Percentiles rank a stretch among this genome's conserved stretches.
phyloP scores from a whole-genome alignment of 2,797 vertebrate genomes.

The Myiotriccus ornatus region DNA sequence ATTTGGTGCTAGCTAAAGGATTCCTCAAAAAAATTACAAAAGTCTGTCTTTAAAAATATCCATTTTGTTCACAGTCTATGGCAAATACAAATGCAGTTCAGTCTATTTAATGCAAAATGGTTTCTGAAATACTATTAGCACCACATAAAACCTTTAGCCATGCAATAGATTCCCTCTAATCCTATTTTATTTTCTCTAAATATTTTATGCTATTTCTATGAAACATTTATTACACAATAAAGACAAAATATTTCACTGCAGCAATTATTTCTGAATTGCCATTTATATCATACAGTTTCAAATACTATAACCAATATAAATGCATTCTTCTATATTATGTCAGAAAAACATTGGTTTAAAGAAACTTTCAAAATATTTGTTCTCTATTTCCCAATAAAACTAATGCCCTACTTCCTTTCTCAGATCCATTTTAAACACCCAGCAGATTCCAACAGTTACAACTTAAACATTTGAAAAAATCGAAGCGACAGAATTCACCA shows the following conservation, averaged over 20 bases:
- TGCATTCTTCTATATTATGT: background rate
- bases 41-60: background rate
- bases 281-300: background rate
- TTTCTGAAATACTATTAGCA: constrained; percentile 1
- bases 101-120: background rate
- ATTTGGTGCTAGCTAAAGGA: background rate
- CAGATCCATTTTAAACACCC: background rate
- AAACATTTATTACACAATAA: background rate
- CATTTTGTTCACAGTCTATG: background rate
- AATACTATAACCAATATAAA: background rate
- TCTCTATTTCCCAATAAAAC: constrained; percentile 1
- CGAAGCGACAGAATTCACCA: background rate
- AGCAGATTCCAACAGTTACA: constrained; percentile 16
- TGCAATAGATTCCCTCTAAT: background rate
- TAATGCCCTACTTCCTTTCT: constrained; percentile 23
- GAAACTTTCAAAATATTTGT: background rate
- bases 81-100: background rate
- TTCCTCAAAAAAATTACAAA: background rate
- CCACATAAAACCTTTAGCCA: constrained; percentile 1
- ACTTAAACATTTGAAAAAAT: background rate
- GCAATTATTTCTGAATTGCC: background rate
- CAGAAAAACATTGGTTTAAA: background rate
- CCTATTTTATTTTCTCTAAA: constrained; percentile 1
- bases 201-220: background rate
- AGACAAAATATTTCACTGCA: background rate